Conservation (phyloP, 2,113 vertebrate genomes). For the Catharus fuscescens region DNA sequence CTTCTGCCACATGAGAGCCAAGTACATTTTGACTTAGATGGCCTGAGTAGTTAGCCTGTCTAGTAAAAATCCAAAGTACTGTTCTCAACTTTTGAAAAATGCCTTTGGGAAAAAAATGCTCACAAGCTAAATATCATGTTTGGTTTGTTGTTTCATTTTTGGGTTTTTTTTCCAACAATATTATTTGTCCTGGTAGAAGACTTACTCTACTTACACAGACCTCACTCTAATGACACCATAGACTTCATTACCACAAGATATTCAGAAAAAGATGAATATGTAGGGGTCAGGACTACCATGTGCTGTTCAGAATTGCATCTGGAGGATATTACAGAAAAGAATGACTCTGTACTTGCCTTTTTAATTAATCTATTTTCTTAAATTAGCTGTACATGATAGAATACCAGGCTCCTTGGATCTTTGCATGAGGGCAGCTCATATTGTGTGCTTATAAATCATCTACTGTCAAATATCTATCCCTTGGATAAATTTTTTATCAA, state of each 20-base stretch:
- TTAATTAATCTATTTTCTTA: not conserved
- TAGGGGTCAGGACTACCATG: not conserved
- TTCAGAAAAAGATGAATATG: not conserved
- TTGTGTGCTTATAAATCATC: not conserved
- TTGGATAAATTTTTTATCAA: not conserved
- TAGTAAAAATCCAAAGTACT: not conserved
- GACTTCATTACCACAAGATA: not conserved
- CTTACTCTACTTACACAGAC: not conserved
- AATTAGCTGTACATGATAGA: not conserved
- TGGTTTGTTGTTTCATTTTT: not conserved
- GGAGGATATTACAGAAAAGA: not conserved
- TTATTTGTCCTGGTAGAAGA: not conserved
- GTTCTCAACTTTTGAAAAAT: not conserved
- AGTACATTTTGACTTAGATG: not conserved
- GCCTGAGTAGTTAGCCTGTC: not conserved
- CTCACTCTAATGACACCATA: not conserved
- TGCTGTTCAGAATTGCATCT: not conserved
- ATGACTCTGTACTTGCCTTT: not conserved
- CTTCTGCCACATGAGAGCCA: not conserved
- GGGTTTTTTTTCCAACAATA: not conserved
- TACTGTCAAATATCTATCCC: not conserved
- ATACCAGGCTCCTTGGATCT: not conserved
- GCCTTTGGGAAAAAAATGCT: not conserved
- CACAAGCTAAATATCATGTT: not conserved
- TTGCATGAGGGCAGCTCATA: not conserved